Conservation (phyloP, 2,113 vertebrate species). For the Podilymbus podiceps region DNA sequence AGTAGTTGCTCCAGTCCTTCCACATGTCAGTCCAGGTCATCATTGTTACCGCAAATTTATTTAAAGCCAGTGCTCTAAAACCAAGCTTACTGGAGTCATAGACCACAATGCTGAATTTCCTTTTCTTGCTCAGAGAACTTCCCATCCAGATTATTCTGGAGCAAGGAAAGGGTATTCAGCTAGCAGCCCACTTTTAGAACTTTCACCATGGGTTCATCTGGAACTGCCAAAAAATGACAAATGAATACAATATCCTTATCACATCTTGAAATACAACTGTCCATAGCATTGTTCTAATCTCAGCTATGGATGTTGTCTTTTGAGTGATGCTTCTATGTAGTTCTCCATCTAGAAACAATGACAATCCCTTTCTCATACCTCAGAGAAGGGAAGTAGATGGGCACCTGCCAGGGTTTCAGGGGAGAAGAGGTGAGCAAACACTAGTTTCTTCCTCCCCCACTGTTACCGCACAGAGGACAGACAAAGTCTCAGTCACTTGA, state of each 20-base stretch:
- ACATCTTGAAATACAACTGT: not conserved
- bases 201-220: not conserved
- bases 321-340: fast-evolving
- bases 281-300: not conserved
- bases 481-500: not conserved
- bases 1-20: not conserved
- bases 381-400: not conserved
- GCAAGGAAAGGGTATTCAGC: not conserved
- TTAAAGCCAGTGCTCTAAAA: not conserved
- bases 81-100: not conserved
- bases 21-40: not conserved
- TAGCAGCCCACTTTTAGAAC: fast-evolving
- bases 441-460: fast-evolving
- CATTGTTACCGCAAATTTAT: not conserved
- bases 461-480: not conserved
- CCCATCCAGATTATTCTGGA: not conserved
- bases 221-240: not conserved
- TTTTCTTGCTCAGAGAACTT: not conserved
- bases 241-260: not conserved
- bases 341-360: not conserved
- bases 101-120: fast-evolving
- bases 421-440: not conserved
- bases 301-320: not conserved
- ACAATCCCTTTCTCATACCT: not conserved
- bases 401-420: not conserved